phyloP scores from a whole-genome alignment of 23 tunicate genomes.

The Clavelina lepadiformis region DNA sequence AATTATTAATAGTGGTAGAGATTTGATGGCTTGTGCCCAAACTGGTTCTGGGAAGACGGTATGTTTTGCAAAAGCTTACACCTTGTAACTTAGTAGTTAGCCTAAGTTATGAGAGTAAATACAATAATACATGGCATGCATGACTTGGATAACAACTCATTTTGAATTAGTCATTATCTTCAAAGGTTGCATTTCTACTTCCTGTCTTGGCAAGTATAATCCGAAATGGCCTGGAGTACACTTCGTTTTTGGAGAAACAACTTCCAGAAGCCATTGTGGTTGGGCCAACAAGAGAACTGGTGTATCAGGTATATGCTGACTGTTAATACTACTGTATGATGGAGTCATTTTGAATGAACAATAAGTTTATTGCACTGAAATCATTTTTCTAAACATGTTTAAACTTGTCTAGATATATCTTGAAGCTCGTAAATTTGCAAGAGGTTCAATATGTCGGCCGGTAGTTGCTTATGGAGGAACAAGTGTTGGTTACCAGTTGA shows the following conservation, averaged over 20 bases:
- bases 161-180: too few species aligned
- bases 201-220: constrained; percentile 73
- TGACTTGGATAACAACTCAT: too few species aligned
- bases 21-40: constrained; percentile 99
- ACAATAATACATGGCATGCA: too few species aligned
- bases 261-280: constrained; percentile 85
- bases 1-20: constrained; percentile 50
- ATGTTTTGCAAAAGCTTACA: constrained; percentile 3
- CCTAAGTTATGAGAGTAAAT: too few species aligned
- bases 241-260: constrained; percentile 46
- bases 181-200: constrained; percentile 82
- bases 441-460: constrained; percentile 64
- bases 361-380: not conserved
- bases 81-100: too few species aligned
- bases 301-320: constrained; percentile 38
- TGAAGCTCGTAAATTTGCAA: constrained; percentile 75
- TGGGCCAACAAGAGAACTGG: constrained; percentile 95
- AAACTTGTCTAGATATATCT: constrained; percentile 38
- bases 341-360: not conserved
- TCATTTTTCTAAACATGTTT: not conserved
- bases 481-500: constrained; percentile 54
- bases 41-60: constrained; percentile 98
- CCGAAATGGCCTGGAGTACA: constrained; percentile 32
- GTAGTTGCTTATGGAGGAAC: constrained; percentile 95
- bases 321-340: not conserved